Conservation (phyloP, 2,888 invertebrate genomes). For the Tholera decimalis region DNA sequence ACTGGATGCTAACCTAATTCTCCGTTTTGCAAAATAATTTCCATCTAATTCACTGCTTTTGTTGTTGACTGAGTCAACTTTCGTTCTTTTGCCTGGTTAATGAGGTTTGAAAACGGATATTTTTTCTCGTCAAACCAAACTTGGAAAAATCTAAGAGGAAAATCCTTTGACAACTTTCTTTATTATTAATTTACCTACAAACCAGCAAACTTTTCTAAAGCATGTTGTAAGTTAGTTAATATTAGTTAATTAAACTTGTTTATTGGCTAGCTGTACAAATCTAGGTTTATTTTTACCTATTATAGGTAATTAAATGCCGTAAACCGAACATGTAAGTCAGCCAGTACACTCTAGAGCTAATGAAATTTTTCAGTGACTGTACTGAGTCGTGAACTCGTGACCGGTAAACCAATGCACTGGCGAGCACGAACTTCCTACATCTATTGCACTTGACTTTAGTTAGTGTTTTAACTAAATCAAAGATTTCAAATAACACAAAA, state of each 20-base stretch:
- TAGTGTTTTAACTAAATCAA: slow-evolving; percentile 13
- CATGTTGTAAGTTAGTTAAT: too few relatives aligned
- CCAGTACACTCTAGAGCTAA: slow-evolving; percentile 23
- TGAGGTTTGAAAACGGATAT: slow-evolving; percentile 15
- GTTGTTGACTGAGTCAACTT: not conserved
- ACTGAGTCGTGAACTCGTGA: slow-evolving; percentile 33
- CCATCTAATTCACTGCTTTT: slow-evolving; percentile 31
- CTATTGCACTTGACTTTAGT: slow-evolving; percentile 13
- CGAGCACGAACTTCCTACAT: slow-evolving; percentile 10
- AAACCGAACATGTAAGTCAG: slow-evolving; percentile 9
- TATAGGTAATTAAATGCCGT: not conserved
- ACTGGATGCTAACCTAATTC: slow-evolving; percentile 8
- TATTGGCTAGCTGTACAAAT: too few relatives aligned
- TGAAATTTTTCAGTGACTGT: slow-evolving; percentile 33
- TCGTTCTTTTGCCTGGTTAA: not conserved
- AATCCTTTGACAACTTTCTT: not conserved
- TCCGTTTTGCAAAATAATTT: slow-evolving; percentile 7
- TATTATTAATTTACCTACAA: not conserved
- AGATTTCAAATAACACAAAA: slow-evolving; percentile 1
- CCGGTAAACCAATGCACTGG: slow-evolving; percentile 10
- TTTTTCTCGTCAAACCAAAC: not conserved
- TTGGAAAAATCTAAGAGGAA: slow-evolving; percentile 8
- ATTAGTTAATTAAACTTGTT: too few relatives aligned
- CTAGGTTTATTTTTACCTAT: not conserved
- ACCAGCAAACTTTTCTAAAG: not conserved